Conservation (phyloP, 2,797 vertebrate species). For the Enteromius anoplus region DNA sequence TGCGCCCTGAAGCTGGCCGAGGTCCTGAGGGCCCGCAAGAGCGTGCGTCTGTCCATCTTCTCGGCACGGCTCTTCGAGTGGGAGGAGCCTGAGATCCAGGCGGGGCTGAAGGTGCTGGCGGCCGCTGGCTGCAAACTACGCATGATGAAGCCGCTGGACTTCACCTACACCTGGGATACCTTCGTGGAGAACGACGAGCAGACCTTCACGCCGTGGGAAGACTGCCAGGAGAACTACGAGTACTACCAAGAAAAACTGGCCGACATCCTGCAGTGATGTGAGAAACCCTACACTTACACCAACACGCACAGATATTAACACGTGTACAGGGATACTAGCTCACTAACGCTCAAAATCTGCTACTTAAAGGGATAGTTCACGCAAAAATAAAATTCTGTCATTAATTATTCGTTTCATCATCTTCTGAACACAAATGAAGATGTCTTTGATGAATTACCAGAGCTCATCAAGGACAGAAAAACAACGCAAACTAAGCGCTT, state of each 20-base stretch:
- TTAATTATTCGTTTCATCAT: neutral
- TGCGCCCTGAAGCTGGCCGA: conserved; percentile 82
- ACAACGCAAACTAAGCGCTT: neutral
- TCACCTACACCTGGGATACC: conserved; percentile 91
- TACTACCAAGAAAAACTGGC: conserved; percentile 90
- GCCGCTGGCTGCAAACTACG: conserved; percentile 86
- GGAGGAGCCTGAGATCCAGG: conserved; percentile 88
- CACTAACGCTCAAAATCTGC: neutral
- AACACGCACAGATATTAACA: neutral
- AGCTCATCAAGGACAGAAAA: neutral
- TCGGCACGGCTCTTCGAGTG: conserved; percentile 89
- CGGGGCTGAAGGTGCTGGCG: conserved; percentile 79
- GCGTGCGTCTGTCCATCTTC: conserved; percentile 81
- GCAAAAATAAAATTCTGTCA: neutral
- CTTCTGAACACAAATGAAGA: no score
- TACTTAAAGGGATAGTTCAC: neutral
- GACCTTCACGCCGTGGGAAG: conserved; percentile 90
- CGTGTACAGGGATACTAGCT: neutral
- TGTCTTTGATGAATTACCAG: no score
- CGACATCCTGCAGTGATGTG: conserved; percentile 84
- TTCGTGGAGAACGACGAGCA: conserved; percentile 87
- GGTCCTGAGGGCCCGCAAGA: conserved; percentile 76
- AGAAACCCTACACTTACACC: conserved; percentile 40
- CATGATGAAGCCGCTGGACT: conserved; percentile 94
- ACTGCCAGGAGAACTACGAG: conserved; percentile 92